Base-by-base conservation (phyloP, 2,888 invertebrate genomes). In the Mylabris sibirica region DNA sequence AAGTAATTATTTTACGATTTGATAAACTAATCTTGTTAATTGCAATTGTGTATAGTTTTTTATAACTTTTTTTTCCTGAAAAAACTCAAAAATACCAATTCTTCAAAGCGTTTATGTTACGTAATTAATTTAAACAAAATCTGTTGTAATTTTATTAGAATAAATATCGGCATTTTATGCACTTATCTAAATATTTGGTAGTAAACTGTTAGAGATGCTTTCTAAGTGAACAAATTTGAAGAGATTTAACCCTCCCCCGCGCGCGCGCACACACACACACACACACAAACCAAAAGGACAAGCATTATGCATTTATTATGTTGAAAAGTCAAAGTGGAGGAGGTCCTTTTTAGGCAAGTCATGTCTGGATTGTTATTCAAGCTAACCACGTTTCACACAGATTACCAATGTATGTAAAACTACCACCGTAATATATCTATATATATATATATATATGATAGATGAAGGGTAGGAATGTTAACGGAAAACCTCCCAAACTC, bases 261-360 rank as follows among this genome's bases (percentile, higher is more conserved):
- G n/a, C n/a, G n/a, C n/a, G n/a, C n/a, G n/a, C n/a, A n/a, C n/a
- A n/a, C n/a, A n/a, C n/a, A 30, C 5, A 6, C 30, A 8, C 3
- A 30, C 30, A 30, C 30, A 49, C 8, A 49, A 49, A 49, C 20
- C 20, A 20, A 49, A 49, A 49, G 20, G 49, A 49, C 49, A 49
- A 20, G 70, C 74, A 67, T 74, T 70, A 74, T 74, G 70, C 70
- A 73, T 74, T 74, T 74, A 74, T 74, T 74, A 74, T 74, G 72
- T 20, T 22, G 49, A 49, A 22, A 49, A 20, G 49, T 20, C 20
- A 49, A 44, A 44, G 44, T 44, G n/a, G 30, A 30, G 59, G 70
- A 44, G 67, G 60, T 67, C 69, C 70, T 72, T 72, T 66, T 72
- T 66, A 74, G 72, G 74, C 74, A 72, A 72, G 74, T 74, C 74